Evolutionary conservation across 2,113 vertebrate genomes (phyloP).

Genomic region (Alligator sinensis): DNA sequence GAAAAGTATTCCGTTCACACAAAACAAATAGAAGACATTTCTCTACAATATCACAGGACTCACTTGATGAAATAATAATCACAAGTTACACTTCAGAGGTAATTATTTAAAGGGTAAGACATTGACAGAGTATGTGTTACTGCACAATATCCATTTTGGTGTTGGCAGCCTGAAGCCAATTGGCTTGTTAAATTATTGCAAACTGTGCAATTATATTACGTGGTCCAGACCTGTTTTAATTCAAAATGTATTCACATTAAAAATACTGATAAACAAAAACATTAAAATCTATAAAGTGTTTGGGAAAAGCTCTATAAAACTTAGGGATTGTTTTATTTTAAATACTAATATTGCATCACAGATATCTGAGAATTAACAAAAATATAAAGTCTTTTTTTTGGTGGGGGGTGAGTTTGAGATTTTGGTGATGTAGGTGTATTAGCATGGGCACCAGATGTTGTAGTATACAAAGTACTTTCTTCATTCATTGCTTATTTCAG

Average conservation of each 20-base stretch:
- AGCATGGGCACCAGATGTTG: not conserved
- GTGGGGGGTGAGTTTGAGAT: accelerated
- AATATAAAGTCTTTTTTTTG: not conserved
- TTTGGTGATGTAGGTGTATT: accelerated
- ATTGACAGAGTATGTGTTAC: not conserved
- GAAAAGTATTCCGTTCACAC: not conserved
- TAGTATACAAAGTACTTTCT: not conserved
- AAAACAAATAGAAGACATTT: not conserved
- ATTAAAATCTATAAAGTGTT: not conserved
- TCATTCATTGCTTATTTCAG: not conserved
- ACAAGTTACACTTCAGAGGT: not conserved
- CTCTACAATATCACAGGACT: not conserved
- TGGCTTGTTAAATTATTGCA: not conserved
- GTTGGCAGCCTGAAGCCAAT: not conserved
- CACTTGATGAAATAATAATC: slow-evolving; percentile 42
- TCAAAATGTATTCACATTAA: not conserved
- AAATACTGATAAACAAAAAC: not conserved
- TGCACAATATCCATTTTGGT: not conserved
- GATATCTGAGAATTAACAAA: not conserved
- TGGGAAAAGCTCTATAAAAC: not conserved
- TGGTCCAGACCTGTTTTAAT: not conserved
- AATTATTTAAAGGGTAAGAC: slow-evolving; percentile 10
- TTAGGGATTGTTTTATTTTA: not conserved
- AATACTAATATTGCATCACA: not conserved
- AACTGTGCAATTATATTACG: not conserved